Evolutionary conservation across 2,797 vertebrate species (phyloP).

Genomic region (Psittacula derbiana): DNA sequence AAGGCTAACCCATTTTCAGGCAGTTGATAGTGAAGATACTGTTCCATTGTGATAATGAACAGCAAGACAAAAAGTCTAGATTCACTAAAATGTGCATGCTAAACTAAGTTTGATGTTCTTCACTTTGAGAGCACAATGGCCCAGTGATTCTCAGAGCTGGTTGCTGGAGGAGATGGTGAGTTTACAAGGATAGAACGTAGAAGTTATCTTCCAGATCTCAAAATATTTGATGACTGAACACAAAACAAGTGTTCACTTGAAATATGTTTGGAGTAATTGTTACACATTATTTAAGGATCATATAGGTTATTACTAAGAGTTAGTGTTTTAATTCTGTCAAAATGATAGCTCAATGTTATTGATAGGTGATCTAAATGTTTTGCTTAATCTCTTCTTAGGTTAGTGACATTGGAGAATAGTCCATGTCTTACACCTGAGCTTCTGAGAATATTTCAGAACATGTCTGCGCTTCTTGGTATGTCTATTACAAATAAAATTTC

Average conservation of each 20-base stretch:
- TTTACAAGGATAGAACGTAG: neutral
- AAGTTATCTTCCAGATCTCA: neutral
- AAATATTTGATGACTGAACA: neutral
- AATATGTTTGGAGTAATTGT: neutral
- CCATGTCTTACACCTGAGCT: constrained; percentile 90
- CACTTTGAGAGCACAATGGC: neutral
- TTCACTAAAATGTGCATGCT: rapidly evolving
- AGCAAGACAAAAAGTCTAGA: neutral
- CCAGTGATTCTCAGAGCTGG: neutral
- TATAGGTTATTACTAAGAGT: neutral
- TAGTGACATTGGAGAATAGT: constrained; percentile 95
- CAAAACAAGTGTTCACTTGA: neutral
- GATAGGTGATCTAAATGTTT: neutral
- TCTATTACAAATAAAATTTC: neutral
- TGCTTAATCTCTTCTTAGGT: constrained; percentile 76
- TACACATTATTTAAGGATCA: neutral
- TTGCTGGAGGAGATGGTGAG: neutral
- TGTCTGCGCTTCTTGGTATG: constrained; percentile 94
- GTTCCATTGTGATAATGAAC: neutral
- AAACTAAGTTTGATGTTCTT: neutral
- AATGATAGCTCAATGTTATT: neutral
- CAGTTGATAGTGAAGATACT: neutral
- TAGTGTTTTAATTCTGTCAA: neutral
- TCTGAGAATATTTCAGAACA: constrained; percentile 96
- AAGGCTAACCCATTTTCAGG: neutral